Evolutionary conservation across 2,113 vertebrate genomes (phyloP).

Genomic region (Lasiurus borealis): DNA sequence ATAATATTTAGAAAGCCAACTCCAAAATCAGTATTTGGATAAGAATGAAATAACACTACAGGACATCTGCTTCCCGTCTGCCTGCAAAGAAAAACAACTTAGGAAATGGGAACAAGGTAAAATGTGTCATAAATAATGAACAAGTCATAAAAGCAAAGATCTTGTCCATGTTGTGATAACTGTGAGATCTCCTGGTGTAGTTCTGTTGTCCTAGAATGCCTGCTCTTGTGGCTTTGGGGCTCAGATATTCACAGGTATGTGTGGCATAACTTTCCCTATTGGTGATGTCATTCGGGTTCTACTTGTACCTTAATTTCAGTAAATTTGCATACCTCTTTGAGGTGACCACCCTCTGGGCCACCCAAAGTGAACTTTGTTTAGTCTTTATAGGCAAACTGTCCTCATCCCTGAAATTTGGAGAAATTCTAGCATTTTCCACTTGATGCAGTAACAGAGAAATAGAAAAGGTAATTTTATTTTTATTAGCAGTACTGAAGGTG

Average conservation of each 20-base stretch:
- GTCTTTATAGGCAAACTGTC: neutral
- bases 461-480: conserved; percentile 40
- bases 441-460: neutral
- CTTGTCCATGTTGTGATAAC: neutral
- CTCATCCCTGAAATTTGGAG: conserved; percentile 21
- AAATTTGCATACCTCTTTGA: neutral
- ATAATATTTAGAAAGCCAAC: neutral
- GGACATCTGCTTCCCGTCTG: neutral
- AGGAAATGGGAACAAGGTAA: conserved; percentile 9
- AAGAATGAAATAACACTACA: neutral
- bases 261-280: too few species aligned
- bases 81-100: conserved; percentile 5
- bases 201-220: neutral
- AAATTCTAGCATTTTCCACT: conserved; percentile 32
- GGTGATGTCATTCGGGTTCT: neutral
- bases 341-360: neutral
- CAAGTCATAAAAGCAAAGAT: conserved; percentile 36
- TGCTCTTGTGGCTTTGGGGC: neutral
- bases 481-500: neutral
- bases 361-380: conserved; percentile 32
- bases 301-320: neutral
- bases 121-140: neutral
- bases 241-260: neutral
- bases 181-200: neutral
- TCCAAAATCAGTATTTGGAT: conserved; percentile 15